These are phyloP conservation scores for Sarcophaga peregrina DNA, from an alignment of 1,140 invertebrate genomes.

Conservation along the genomic window DNA sequence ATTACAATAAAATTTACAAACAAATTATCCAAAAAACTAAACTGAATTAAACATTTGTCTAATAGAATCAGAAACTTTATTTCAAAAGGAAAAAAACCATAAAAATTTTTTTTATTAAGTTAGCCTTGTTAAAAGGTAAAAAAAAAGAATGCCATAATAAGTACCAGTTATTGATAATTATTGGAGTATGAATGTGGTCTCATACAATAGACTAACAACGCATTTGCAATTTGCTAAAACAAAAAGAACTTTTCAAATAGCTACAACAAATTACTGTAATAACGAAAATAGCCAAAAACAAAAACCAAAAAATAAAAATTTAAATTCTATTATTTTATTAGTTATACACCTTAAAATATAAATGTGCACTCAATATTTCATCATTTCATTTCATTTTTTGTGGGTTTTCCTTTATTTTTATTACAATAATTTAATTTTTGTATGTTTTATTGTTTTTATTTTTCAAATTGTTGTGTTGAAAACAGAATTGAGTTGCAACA, in stretches of 20 bases:
- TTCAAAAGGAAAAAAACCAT: too few species aligned
- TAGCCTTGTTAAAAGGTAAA: not conserved
- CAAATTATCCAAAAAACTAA: too few species aligned
- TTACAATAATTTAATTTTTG: not conserved
- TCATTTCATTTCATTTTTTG: not conserved
- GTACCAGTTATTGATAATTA: not conserved
- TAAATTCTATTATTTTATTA: too few species aligned
- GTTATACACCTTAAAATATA: too few species aligned
- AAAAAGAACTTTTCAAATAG: not conserved
- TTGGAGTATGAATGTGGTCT: constrained; percentile 1
- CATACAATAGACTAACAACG: not conserved
- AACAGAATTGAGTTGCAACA: not conserved
- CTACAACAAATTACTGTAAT: not conserved
- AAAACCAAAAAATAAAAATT: not conserved
- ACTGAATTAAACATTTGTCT: too few species aligned
- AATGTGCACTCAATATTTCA: too few species aligned
- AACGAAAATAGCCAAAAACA: not conserved
- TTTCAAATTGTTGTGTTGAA: not conserved
- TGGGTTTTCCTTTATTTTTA: too few species aligned
- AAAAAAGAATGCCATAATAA: not conserved
- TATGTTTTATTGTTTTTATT: not conserved
- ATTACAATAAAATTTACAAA: too few species aligned
- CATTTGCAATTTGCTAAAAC: not conserved
- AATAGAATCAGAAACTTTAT: too few species aligned
- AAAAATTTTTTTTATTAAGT: not conserved